A percentile compares a stretch with the other conserved stretches of the same genome.
Conservation (phyloP, 2,888 invertebrate genomes). For the Spilosoma lubricipeda region DNA sequence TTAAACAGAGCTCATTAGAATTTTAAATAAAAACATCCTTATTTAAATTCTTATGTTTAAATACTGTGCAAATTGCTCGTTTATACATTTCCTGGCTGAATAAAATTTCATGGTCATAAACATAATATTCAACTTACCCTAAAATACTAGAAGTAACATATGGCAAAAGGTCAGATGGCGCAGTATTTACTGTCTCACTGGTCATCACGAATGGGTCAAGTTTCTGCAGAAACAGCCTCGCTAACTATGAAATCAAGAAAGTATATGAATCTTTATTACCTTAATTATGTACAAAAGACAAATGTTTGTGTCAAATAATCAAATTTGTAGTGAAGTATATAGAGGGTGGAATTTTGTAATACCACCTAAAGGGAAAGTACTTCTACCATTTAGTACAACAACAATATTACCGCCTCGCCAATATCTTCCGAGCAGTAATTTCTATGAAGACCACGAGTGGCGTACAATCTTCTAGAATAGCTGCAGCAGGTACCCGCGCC, state of each 20-base stretch:
- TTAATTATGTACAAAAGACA: neutral
- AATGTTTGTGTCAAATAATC: neutral
- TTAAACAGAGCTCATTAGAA: too few species aligned
- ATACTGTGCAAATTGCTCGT: too few species aligned
- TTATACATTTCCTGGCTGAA: too few species aligned
- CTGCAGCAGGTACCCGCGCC: slow-evolving; percentile 89
- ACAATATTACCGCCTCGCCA: slow-evolving; percentile 83
- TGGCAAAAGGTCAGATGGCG: slow-evolving; percentile 51
- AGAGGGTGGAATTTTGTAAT: too few species aligned
- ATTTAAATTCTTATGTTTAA: too few species aligned
- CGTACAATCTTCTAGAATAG: slow-evolving; percentile 87
- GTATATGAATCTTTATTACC: neutral
- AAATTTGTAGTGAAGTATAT: neutral
- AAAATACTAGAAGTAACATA: slow-evolving; percentile 63
- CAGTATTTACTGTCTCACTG: slow-evolving; percentile 26
- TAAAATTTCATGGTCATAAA: neutral
- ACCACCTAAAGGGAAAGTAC: too few species aligned
- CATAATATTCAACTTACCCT: slow-evolving; percentile 51
- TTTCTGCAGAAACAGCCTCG: slow-evolving; percentile 65
- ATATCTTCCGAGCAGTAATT: slow-evolving; percentile 88
- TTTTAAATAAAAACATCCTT: too few species aligned
- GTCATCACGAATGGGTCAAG: slow-evolving; percentile 72
- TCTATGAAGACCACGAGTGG: slow-evolving; percentile 81
- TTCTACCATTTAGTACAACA: neutral
- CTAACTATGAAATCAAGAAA: slow-evolving; percentile 61